Conservation (phyloP, 2,888 invertebrate genomes). For the Elysia crispata region DNA sequence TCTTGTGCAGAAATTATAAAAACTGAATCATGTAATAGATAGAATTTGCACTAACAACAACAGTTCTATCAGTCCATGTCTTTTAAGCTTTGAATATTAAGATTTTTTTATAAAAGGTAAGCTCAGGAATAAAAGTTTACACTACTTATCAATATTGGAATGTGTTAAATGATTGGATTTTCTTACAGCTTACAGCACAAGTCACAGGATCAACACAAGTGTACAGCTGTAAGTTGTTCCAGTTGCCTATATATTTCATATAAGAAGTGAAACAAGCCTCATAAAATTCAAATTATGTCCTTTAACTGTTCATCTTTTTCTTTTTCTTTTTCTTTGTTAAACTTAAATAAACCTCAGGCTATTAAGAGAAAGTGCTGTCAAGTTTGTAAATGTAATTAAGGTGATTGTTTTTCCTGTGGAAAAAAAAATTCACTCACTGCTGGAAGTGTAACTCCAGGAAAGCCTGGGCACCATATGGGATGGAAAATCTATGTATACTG, state of each 20-base stretch:
- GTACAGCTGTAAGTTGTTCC: slow-evolving; percentile 57
- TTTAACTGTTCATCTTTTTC: neutral
- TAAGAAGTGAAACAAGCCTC: neutral
- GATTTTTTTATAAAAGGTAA: too few relatives aligned
- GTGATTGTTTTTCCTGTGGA: neutral
- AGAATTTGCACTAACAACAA: neutral
- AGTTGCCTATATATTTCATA: neutral
- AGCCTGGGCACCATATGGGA: too few relatives aligned
- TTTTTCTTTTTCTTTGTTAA: neutral
- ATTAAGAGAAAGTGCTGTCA: too few relatives aligned
- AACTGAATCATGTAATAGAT: neutral
- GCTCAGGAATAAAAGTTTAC: too few relatives aligned
- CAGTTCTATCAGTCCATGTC: neutral
- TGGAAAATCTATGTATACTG: too few relatives aligned
- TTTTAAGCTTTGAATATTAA: too few relatives aligned
- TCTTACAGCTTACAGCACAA: slow-evolving; percentile 65
- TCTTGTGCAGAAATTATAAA: too few relatives aligned
- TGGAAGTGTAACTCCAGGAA: too few relatives aligned
- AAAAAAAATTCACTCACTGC: slow-evolving; percentile 16
- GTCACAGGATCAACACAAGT: slow-evolving; percentile 62
- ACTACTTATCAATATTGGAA: neutral
- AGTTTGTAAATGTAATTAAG: neutral
- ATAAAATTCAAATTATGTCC: neutral
- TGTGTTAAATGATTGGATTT: slow-evolving; percentile 19
- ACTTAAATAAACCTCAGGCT: too few relatives aligned